These are phyloP conservation scores for Paralvinella palmiformis DNA, from an alignment of 1,140 invertebrate genomes.

Conservation along the genomic window DNA sequence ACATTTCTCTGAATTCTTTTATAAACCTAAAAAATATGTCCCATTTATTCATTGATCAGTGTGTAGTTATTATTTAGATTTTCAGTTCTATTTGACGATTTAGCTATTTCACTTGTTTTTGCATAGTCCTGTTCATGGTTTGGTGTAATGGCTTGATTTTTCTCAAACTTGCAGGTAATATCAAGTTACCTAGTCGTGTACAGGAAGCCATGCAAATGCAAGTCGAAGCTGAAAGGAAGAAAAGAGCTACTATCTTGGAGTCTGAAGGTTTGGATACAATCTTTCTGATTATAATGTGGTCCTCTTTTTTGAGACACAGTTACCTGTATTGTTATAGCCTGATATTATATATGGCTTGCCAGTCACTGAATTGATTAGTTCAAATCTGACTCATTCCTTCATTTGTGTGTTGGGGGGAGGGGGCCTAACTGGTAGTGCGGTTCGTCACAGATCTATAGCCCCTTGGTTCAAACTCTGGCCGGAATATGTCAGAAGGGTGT, in stretches of 20 bases:
- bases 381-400: not conserved
- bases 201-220: constrained; percentile 99
- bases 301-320: no score
- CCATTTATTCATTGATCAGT: not conserved
- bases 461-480: no score
- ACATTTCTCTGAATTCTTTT: no score
- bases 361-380: not conserved
- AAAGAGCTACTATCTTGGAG: constrained; percentile 92
- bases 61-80: not conserved
- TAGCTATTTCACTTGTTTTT: not conserved
- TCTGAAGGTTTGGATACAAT: constrained; percentile 78
- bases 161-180: constrained; percentile 68
- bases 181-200: constrained; percentile 82
- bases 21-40: no score
- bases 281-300: no score
- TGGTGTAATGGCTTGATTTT: not conserved
- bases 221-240: constrained; percentile 94
- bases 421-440: no score
- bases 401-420: no score
- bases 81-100: not conserved
- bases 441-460: no score
- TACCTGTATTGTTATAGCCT: no score
- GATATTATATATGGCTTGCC: no score
- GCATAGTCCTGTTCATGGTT: not conserved
- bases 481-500: no score